Conservation (phyloP, 2,113 vertebrate species). For the Centropus bengalensis region DNA sequence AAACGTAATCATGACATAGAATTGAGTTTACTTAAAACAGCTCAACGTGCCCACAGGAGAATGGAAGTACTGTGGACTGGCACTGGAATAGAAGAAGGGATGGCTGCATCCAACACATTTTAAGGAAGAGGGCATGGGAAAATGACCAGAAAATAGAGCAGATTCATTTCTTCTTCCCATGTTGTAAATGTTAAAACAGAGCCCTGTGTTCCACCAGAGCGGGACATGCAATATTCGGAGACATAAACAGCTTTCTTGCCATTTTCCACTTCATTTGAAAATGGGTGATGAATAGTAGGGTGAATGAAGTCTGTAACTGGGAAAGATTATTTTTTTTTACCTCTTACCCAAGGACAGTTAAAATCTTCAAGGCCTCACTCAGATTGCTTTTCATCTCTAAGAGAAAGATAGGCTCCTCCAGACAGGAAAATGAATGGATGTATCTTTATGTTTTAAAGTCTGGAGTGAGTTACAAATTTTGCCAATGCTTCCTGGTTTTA, state of each 20-base stretch:
- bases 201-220: not conserved
- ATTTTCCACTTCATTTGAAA: not conserved
- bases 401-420: constrained; percentile 7
- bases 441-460: not conserved
- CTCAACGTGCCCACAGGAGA: not conserved
- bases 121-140: not conserved
- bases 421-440: not conserved
- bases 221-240: not conserved
- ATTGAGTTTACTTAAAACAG: constrained; percentile 13
- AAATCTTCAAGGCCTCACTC: constrained; percentile 11
- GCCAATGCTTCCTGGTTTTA: not conserved
- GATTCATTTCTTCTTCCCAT: not conserved
- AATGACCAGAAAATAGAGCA: not conserved
- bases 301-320: not conserved
- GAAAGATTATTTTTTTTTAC: not conserved
- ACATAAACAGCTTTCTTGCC: not conserved
- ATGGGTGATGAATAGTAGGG: not conserved
- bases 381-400: constrained; percentile 23
- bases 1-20: not conserved
- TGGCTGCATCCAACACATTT: not conserved
- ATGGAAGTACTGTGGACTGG: not conserved
- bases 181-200: not conserved
- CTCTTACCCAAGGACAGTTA: constrained; percentile 2
- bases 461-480: not conserved
- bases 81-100: not conserved